Base-by-base conservation (phyloP, 2,888 invertebrate species). In the Ceraclea dissimilis region DNA sequence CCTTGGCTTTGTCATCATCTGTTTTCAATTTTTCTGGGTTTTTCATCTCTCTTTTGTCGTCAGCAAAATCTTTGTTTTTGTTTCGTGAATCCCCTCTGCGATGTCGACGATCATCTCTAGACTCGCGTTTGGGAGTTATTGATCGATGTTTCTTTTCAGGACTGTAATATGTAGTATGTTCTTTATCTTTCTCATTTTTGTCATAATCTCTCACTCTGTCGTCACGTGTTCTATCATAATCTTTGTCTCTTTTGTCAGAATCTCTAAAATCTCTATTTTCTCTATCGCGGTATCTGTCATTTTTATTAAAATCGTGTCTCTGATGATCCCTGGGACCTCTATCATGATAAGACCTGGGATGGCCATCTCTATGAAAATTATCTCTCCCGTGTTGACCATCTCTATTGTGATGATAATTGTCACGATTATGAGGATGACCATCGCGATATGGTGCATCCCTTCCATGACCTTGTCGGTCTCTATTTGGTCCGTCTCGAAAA, bases 1-100 rank as follows among this genome's bases (percentile, higher is more conserved):
- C 70, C 66, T 73, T 76, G 63, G 70, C 71, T 60, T 80, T 81
- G 46, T 79, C 79, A 62, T 79, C 72, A 60, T 73, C 76, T n/a
- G 69, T 60, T 65, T 68, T 65, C 69, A 69, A 58, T 68, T 71
- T 54, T 65, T 65, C 63, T 61, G 67, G 67, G 62, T 71, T 67
- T 64, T 69, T 67, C 54, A 66, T 67, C 50, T 63, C 65, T 60
- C 67, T 68, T 61, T 67, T 66, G 59, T 68, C 63, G 61, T 65
- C 62, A 54, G 59, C 54, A 19, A 76, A 74, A 64, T 78, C 76
- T 66, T 76, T 75, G 48, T 74, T 71, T 64, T 71, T 62, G 31
- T 63, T 65, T 2, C 56, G 19, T 22, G 58, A 51, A 18, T 61
- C 60, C n/a, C 51, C 33, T 6, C 53, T 26, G 5, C 60, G 56